A percentile compares a stretch with the other conserved stretches of the same genome.
phyloP scores from a whole-genome alignment of 2,888 invertebrate species.

The Rhagonycha fulva region DNA sequence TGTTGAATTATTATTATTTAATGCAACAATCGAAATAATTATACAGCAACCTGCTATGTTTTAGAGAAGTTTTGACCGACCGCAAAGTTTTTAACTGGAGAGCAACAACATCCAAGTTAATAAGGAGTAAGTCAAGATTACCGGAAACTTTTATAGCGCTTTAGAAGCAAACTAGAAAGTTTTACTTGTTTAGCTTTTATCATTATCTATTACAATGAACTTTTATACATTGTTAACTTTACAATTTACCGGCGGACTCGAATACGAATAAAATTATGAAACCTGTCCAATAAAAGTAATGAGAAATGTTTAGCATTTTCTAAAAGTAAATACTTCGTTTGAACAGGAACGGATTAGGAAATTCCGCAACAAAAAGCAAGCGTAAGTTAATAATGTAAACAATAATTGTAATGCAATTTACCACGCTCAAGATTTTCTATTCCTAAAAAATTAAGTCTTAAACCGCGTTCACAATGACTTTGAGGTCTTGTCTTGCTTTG shows the following conservation, averaged over 20 bases:
- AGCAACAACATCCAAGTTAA: not conserved
- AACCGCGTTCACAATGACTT: no score
- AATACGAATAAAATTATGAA: not conserved
- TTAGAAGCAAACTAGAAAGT: not conserved
- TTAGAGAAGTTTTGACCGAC: not conserved
- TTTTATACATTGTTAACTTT: not conserved
- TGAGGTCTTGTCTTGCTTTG: no score
- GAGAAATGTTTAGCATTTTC: not conserved
- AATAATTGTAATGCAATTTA: no score
- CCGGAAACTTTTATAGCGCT: not conserved
- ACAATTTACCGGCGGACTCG: not conserved
- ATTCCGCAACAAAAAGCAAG: no score
- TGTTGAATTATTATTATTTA: conserved; percentile 17
- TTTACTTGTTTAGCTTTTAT: conserved; percentile 1
- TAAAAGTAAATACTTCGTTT: not conserved
- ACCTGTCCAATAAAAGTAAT: not conserved
- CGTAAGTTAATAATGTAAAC: no score
- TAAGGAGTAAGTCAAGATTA: not conserved
- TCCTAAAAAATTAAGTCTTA: no score
- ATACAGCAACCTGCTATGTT: not conserved
- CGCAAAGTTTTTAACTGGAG: not conserved
- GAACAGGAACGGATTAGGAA: no score
- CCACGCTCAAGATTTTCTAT: no score
- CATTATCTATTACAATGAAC: not conserved
- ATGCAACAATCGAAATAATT: conserved; percentile 23